A percentile compares a stretch with the other conserved stretches of the same genome.
Conservation (phyloP, 2,113 vertebrate genomes). For the Chloropsis hardwickii region DNA sequence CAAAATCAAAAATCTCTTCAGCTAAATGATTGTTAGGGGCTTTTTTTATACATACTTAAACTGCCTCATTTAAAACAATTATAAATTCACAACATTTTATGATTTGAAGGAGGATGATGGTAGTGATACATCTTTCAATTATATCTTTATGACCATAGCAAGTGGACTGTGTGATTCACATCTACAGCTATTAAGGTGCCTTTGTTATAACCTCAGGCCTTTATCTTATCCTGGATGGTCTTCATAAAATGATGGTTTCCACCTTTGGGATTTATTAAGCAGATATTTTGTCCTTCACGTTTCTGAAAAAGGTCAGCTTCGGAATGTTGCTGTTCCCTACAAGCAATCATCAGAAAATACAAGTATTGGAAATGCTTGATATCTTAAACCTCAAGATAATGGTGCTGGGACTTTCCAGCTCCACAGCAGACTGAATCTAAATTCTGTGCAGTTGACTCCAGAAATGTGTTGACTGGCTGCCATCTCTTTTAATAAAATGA, state of each 20-base stretch:
- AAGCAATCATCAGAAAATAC: not conserved
- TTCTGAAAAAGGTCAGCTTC: slow-evolving; percentile 21
- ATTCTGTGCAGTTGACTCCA: not conserved
- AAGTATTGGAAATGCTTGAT: not conserved
- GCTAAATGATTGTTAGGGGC: not conserved
- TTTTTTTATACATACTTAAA: not conserved
- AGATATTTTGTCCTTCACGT: slow-evolving; percentile 33
- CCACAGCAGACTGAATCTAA: not conserved
- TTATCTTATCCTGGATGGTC: not conserved
- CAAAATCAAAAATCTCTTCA: not conserved
- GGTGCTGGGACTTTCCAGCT: not conserved
- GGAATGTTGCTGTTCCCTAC: not conserved
- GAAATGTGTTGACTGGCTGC: not conserved
- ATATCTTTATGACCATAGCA: not conserved
- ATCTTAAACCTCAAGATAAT: not conserved
- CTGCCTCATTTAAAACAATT: not conserved
- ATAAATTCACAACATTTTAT: slow-evolving; percentile 10
- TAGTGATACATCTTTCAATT: not conserved
- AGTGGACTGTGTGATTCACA: not conserved
- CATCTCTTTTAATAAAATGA: slow-evolving; percentile 5
- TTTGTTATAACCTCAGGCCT: slow-evolving; percentile 8
- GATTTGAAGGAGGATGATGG: not conserved
- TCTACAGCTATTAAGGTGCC: not conserved
- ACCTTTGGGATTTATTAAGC: slow-evolving; percentile 47
- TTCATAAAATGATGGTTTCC: slow-evolving; percentile 6